Evolutionary conservation across 2,113 vertebrate species (phyloP).

Genomic region (Dipodomys spectabilis): DNA sequence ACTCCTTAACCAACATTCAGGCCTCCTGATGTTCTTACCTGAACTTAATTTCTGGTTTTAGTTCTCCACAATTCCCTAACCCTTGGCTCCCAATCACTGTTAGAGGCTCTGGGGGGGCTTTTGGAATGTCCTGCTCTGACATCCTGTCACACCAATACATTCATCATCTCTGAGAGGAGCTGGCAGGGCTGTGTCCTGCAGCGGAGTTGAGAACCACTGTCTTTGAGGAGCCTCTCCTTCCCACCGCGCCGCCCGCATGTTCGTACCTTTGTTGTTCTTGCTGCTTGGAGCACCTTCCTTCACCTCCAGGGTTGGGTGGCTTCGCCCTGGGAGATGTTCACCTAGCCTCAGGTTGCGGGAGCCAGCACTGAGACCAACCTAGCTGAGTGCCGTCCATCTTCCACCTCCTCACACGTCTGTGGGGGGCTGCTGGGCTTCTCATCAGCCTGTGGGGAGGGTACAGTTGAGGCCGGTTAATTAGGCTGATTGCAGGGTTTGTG

Average conservation of each 20-base stretch:
- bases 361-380: neutral
- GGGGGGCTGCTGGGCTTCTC: neutral
- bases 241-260: rapidly evolving
- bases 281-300: neutral
- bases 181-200: neutral
- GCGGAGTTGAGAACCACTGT: neutral
- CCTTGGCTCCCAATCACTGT: neutral
- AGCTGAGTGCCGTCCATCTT: neutral
- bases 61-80: neutral
- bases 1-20: neutral
- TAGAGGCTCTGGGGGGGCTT: neutral
- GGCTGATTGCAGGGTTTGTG: neutral
- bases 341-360: neutral
- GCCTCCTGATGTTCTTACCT: neutral
- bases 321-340: neutral
- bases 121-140: neutral
- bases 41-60: neutral
- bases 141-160: neutral
- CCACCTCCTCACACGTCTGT: no score
- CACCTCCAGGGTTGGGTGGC: neutral
- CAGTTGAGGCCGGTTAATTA: neutral
- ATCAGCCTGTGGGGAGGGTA: neutral
- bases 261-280: neutral
- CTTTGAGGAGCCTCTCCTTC: neutral
- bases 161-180: neutral